Percentiles rank a stretch among this genome's conserved stretches.
Conservation (phyloP, 92 coral and sea anemone species). For the Galaxea fascicularis region DNA sequence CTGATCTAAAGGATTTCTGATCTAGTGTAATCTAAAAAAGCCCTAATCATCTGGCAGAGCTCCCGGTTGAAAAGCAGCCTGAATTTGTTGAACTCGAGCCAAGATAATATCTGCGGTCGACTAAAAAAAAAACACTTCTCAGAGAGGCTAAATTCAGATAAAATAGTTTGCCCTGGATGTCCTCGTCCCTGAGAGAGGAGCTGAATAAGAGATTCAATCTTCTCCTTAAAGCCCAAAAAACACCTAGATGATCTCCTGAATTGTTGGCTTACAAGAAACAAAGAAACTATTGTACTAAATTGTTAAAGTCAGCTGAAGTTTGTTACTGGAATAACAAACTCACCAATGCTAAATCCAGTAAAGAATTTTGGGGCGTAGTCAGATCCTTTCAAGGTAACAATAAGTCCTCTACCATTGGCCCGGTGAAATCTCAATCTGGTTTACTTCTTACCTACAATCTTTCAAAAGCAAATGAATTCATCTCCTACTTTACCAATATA, state of each 20-base stretch:
- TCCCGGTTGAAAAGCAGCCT: no score
- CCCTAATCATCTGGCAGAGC: no score
- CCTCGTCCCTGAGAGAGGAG: conserved; percentile 4
- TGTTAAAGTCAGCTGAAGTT: conserved; percentile 13
- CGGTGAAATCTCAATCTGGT: neutral
- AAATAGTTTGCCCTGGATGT: conserved; percentile 31
- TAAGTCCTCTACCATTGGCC: neutral
- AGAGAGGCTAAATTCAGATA: conserved; percentile 60
- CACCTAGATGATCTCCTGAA: neutral
- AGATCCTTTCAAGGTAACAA: neutral
- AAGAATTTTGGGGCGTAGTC: conserved; percentile 3
- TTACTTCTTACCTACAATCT: neutral
- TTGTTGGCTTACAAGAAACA: no score
- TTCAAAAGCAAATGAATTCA: neutral
- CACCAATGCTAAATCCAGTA: no score
- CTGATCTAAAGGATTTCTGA: no score
- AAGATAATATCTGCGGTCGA: no score
- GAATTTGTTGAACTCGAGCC: no score
- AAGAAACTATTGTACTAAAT: conserved; percentile 3
- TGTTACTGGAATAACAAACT: conserved; percentile 14
- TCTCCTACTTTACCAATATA: conserved; percentile 9
- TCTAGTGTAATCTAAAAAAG: no score
- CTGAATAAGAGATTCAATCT: conserved; percentile 3
- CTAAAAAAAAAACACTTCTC: conserved; percentile 49
- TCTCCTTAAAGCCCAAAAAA: neutral